phyloP scores from a whole-genome alignment of 2,888 invertebrate genomes.

The Cheilosia vulpina region DNA sequence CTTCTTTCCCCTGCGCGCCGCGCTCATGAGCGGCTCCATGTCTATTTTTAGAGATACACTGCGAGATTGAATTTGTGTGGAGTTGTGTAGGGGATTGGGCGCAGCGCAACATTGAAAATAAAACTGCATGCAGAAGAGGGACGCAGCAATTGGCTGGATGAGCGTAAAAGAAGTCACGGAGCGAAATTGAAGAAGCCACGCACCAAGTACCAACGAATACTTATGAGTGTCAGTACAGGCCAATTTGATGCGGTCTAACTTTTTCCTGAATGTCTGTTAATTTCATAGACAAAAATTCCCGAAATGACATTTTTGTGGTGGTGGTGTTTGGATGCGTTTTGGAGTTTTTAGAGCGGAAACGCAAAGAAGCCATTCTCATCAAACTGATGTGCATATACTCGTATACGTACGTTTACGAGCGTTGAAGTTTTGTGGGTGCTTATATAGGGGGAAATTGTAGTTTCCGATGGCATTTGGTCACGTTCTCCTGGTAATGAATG shows the following conservation, averaged over 20 bases:
- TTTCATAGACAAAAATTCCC: background rate
- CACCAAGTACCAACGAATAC: constrained; percentile 14
- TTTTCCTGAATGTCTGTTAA: constrained; percentile 1
- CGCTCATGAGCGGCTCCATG: background rate
- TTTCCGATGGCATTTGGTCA: constrained; percentile 52
- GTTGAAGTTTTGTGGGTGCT: constrained; percentile 46
- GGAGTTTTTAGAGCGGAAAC: constrained; percentile 51
- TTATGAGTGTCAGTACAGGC: background rate
- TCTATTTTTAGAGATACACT: constrained; percentile 27
- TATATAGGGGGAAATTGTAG: constrained; percentile 40
- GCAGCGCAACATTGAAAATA: constrained; percentile 9
- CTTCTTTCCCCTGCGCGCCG: background rate
- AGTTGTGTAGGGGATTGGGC: constrained; percentile 13
- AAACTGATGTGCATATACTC: constrained; percentile 5
- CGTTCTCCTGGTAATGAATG: constrained; percentile 44
- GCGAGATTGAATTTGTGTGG: constrained; percentile 32
- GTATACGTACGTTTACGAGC: background rate
- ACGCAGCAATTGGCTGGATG: constrained; percentile 5
- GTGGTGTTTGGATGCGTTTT: constrained; percentile 27
- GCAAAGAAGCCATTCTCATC: constrained; percentile 42
- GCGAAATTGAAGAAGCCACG: background rate
- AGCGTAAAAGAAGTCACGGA: background rate
- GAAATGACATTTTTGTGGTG: constrained; percentile 5
- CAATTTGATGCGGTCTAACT: background rate
- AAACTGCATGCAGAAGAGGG: background rate